phyloP scores from a whole-genome alignment of 1,140 invertebrate genomes.

The Drosophila willistoni region DNA sequence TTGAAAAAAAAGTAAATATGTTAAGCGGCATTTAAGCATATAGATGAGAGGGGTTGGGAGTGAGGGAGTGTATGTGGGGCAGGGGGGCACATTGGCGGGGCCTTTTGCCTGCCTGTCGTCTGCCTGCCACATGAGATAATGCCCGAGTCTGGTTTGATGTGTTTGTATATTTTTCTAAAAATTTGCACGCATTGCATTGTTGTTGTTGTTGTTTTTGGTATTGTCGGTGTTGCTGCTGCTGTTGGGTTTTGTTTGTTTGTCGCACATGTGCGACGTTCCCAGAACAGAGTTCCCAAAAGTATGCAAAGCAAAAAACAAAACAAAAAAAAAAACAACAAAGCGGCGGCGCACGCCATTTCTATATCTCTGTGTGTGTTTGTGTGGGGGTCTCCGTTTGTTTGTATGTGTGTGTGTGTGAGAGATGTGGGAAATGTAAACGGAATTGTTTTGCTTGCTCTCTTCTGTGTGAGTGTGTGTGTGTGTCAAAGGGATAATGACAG shows the following conservation, averaged over 20 bases:
- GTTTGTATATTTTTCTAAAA: conserved; percentile 81
- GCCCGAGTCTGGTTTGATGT: conserved; percentile 40
- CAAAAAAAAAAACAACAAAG: conserved; percentile 17
- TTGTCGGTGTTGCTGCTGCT: conserved; percentile 50
- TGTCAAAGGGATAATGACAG: conserved; percentile 75
- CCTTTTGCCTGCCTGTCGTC: conserved; percentile 33
- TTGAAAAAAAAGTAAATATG: conserved; percentile 60
- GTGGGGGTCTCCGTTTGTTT: neutral
- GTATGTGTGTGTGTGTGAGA: conserved; percentile 30
- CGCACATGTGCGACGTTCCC: conserved; percentile 76
- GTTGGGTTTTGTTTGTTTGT: conserved; percentile 68
- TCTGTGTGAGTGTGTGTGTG: conserved; percentile 15
- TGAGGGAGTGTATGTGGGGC: neutral
- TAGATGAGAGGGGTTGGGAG: conserved; percentile 1
- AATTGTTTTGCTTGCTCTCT: conserved; percentile 76
- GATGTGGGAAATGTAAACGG: conserved; percentile 79
- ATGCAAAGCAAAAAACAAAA: conserved; percentile 68
- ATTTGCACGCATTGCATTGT: conserved; percentile 78
- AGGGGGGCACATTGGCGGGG: conserved; percentile 16
- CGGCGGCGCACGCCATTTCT: conserved; percentile 54
- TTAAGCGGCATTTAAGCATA: conserved; percentile 75
- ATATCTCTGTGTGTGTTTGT: neutral
- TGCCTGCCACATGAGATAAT: conserved; percentile 73
- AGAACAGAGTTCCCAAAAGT: conserved; percentile 59
- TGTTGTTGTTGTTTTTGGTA: conserved; percentile 39